Evolutionary conservation across 2,113 vertebrate species (phyloP).

Genomic region (Podarcis cretensis): DNA sequence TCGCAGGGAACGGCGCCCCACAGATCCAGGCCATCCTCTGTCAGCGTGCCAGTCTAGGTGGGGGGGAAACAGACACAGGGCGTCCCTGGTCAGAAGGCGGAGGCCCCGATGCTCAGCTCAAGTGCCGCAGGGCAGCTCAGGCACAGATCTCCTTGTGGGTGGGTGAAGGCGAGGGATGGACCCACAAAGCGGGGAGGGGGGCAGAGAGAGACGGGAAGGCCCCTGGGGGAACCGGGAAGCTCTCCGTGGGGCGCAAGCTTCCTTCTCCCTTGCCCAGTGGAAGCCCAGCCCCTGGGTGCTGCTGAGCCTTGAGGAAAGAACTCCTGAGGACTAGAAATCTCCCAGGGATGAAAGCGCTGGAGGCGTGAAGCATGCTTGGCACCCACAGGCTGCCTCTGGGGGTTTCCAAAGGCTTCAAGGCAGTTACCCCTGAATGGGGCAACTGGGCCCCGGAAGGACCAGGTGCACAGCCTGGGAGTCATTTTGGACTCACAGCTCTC

Average conservation of each 20-base stretch:
- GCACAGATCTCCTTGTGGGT: fast-evolving
- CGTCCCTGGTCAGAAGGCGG: not conserved
- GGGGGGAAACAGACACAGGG: not conserved
- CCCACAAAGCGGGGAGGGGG: too few relatives aligned
- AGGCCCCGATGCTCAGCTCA: not conserved
- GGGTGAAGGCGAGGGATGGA: not conserved
- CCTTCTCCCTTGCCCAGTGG: not conserved
- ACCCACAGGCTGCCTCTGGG: too few relatives aligned
- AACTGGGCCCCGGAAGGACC: too few relatives aligned
- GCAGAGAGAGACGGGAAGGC: fast-evolving
- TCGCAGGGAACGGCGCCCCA: slow-evolving; percentile 67
- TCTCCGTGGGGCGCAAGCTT: not conserved
- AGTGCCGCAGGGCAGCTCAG: fast-evolving
- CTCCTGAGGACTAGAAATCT: not conserved
- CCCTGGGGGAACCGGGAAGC: not conserved
- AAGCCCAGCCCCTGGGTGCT: not conserved
- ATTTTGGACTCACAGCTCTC: too few relatives aligned
- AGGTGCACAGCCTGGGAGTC: too few relatives aligned
- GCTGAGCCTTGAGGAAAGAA: not conserved
- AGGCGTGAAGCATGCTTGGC: too few relatives aligned
- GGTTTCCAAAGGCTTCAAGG: too few relatives aligned
- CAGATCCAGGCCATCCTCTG: slow-evolving; percentile 78
- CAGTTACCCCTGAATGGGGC: too few relatives aligned
- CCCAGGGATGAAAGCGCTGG: not conserved
- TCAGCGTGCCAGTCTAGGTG: slow-evolving; percentile 75